Evolutionary conservation across 2,888 invertebrate genomes (phyloP).

Genomic region (Emmelina monodactyla): DNA sequence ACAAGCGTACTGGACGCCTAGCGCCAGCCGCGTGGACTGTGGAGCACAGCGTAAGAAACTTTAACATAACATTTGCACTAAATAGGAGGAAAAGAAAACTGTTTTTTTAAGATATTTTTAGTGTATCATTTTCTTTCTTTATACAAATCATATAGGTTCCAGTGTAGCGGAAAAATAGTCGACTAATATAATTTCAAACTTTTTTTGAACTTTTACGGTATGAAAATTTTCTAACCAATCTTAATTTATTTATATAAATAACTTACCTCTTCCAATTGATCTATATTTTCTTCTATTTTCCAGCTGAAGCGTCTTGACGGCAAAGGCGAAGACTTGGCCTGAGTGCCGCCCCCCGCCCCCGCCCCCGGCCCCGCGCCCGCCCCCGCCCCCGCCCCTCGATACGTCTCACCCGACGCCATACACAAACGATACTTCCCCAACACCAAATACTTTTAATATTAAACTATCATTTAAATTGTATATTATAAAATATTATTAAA

Average conservation of each 20-base stretch:
- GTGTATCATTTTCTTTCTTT: too few species aligned
- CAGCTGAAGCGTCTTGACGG: constrained; percentile 58
- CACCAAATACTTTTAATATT: neutral
- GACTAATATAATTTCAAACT: too few species aligned
- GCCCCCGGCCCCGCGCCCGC: constrained; percentile 14
- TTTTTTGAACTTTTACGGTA: too few species aligned
- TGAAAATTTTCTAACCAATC: too few species aligned
- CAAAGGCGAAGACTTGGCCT: constrained; percentile 53
- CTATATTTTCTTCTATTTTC: constrained; percentile 14
- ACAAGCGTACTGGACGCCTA: constrained; percentile 57
- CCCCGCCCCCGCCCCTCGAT: constrained; percentile 15
- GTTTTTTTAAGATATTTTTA: too few species aligned
- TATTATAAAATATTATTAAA: neutral
- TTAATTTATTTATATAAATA: too few species aligned
- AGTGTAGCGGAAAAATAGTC: too few species aligned
- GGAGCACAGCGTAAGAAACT: constrained; percentile 49
- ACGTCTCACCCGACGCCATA: constrained; percentile 1
- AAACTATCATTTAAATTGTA: neutral
- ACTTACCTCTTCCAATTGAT: too few species aligned
- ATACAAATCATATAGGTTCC: too few species aligned
- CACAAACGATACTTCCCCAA: neutral
- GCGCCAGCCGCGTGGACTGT: constrained; percentile 57
- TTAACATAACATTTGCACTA: too few species aligned
- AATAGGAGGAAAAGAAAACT: too few species aligned
- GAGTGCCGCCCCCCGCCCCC: constrained; percentile 24